These are phyloP conservation scores for Augochlora pura DNA, from an alignment of 1,140 invertebrate species.

Conservation along the genomic window DNA sequence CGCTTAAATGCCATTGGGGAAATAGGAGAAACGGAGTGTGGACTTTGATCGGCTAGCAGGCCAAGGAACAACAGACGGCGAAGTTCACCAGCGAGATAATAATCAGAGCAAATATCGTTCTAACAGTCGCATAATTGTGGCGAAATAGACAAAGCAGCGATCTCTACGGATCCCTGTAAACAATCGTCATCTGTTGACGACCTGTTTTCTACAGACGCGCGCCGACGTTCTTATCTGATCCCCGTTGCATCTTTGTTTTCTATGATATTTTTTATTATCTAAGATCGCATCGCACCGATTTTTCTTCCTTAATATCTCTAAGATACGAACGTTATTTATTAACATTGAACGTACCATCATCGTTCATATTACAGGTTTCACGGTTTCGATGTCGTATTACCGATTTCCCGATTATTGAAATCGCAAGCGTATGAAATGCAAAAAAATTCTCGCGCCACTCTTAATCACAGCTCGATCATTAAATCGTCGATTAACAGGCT, in stretches of 20 bases:
- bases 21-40: conserved; percentile 48
- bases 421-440: no score
- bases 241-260: no score
- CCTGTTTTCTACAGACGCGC: neutral
- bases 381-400: no score
- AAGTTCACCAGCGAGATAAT: conserved; percentile 16
- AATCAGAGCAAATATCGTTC: conserved; percentile 27
- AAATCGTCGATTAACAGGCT: no score
- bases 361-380: no score
- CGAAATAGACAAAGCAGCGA: neutral
- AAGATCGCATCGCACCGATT: neutral
- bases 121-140: conserved; percentile 4
- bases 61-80: conserved; percentile 27
- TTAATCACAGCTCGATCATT: no score
- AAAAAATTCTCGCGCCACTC: no score
- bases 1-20: conserved; percentile 31
- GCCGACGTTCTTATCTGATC: no score
- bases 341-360: no score
- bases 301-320: no score
- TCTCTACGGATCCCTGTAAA: neutral
- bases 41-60: conserved; percentile 42
- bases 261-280: neutral
- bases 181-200: conserved; percentile 25
- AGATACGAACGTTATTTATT: neutral
- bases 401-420: no score